Evolutionary conservation across 2,797 vertebrate species (phyloP).

Genomic region (Aeoliscus strigatus): DNA sequence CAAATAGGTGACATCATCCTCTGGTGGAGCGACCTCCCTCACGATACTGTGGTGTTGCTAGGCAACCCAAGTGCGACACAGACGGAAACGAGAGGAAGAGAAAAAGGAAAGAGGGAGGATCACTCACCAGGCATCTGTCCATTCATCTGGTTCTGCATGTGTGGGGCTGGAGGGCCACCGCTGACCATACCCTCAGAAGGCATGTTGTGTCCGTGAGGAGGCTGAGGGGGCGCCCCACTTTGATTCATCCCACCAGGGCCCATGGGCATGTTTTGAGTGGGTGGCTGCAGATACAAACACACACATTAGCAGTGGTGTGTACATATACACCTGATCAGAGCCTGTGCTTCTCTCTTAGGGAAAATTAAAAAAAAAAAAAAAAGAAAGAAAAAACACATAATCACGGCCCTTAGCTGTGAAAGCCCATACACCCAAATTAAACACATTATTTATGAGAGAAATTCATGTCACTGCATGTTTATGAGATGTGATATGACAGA

Average conservation of each 20-base stretch:
- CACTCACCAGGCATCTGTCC: conserved; percentile 99
- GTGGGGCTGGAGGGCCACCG: conserved; percentile 88
- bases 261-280: conserved; percentile 98
- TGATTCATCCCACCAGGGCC: conserved; percentile 95
- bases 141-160: conserved; percentile 99
- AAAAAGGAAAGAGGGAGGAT: conserved; percentile 22
- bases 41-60: conserved; percentile 88
- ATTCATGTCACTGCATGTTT: no score
- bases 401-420: no score
- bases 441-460: no score
- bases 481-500: no score
- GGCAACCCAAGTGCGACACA: conserved; percentile 84
- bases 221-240: conserved; percentile 87
- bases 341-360: no score
- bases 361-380: no score
- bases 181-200: conserved; percentile 93
- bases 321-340: conserved; percentile 25
- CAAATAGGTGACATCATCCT: conserved; percentile 78
- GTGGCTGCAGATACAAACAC: conserved; percentile 79
- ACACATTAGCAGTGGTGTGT: conserved; percentile 29
- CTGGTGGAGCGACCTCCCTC: conserved; percentile 84
- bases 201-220: conserved; percentile 93
- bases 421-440: no score
- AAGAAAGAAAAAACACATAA: no score
- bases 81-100: conserved; percentile 45